Evolutionary conservation across 2,888 invertebrate species (phyloP), one percentile per base, ranked within the genome.

Genomic region (Cacoxenus indagator): DNA sequence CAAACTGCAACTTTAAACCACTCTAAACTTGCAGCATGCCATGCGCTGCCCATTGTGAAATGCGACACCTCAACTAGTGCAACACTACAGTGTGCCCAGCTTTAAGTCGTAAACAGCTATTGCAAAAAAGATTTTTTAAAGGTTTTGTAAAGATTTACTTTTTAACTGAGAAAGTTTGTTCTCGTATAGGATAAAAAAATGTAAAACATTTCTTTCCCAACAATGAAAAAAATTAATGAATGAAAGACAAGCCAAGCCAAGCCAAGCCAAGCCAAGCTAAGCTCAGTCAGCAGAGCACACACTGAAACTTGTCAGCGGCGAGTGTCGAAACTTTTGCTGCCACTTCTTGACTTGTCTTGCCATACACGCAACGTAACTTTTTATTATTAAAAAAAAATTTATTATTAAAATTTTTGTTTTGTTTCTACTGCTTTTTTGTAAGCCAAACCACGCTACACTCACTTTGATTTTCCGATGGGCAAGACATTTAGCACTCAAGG

Each of bases 361-460:
- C 22, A 8, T 11, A 61, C 37, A 61, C 37, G 19, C 19, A 37
- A 61, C 37, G 55, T 55, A 61, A 61, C 61, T 61, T 61, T 61
- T 61, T 37, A 37, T 61, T 61, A 61, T 61, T 61, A 43, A n/a
- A n/a, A n/a, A n/a, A n/a, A n/a, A n/a, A n/a, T n/a, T n/a, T 61
- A 61, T 61, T 61, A 37, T 22, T 22, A 61, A 61, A 61, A 43
- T 61, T 61, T 61, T 9, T 22, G 2, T 61, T 61, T 14, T 43
- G 22, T 37, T 24, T 2, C 43, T 17, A 27, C 9, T 24, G 14
- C 31, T 59, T 59, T 37, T 37, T 37, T 61, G 22, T 22, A 17
- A 4, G 4, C 59, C 5, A 19, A 31, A 9, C 4, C 4, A 31
- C 31, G 31, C 31, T n/a, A 31, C 31, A 31, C 31, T 31, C 31